phyloP scores from a whole-genome alignment of 1,140 invertebrate genomes.

The Cephus cinctus region DNA sequence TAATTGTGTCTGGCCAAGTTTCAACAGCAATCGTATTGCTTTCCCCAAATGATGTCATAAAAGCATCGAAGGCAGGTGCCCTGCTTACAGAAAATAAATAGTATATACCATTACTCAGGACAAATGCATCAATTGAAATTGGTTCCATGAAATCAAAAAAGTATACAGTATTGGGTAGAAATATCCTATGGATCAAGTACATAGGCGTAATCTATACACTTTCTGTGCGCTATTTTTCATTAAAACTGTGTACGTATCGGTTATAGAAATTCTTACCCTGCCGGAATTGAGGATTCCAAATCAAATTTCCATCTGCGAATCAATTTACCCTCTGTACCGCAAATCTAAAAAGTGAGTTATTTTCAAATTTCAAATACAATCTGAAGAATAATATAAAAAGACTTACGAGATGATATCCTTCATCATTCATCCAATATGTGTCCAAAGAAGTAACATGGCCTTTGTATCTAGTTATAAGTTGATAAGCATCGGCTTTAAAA shows the following conservation, averaged over 20 bases:
- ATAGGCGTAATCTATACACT: no score
- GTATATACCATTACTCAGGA: no score
- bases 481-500: slow-evolving; percentile 25
- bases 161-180: no score
- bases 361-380: slow-evolving; percentile 1
- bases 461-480: slow-evolving; percentile 37
- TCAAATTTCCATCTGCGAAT: slow-evolving; percentile 45
- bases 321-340: slow-evolving; percentile 38
- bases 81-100: no score
- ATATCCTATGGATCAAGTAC: no score
- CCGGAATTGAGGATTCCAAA: slow-evolving; percentile 21
- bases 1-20: slow-evolving; percentile 36
- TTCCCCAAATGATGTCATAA: slow-evolving; percentile 31
- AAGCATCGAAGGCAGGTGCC: slow-evolving; percentile 41
- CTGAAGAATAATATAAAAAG: slow-evolving; percentile 5
- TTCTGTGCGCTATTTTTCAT: no score
- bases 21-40: slow-evolving; percentile 35
- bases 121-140: no score
- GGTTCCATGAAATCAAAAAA: no score
- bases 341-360: slow-evolving; percentile 48
- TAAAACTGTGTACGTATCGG: no score
- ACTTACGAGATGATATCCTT: slow-evolving; percentile 41
- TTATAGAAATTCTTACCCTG: no score
- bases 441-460: slow-evolving; percentile 41
- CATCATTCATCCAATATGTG: slow-evolving; percentile 38